Percentiles rank a stretch among this genome's conserved stretches.
Evolutionary conservation across 2,113 vertebrate genomes (phyloP).

Genomic region (Brachyhypopomus gauderio): DNA sequence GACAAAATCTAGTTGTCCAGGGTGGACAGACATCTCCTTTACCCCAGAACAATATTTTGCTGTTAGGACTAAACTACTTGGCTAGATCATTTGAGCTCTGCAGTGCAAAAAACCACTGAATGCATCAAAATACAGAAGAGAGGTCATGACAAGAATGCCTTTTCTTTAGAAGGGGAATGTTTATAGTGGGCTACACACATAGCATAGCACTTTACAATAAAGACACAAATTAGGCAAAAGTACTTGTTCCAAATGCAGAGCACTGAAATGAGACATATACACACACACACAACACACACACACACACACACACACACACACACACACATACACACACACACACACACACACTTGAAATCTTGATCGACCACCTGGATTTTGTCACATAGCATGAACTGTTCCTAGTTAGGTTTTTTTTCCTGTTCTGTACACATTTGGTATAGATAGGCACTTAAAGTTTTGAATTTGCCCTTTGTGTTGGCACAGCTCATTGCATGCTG

Average conservation of each 20-base stretch:
- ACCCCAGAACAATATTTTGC: not conserved
- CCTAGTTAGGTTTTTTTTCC: slow-evolving; percentile 25
- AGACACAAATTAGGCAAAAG: slow-evolving; percentile 7
- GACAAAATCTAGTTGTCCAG: not conserved
- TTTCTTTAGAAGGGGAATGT: not conserved
- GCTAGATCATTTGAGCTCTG: not conserved
- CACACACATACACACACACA: not conserved
- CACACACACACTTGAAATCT: slow-evolving; percentile 11
- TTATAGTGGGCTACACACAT: not conserved
- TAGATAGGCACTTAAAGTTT: slow-evolving; percentile 78
- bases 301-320: not conserved
- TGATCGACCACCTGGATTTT: not conserved
- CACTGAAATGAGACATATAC: not conserved
- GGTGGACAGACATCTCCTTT: not conserved
- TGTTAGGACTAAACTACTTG: not conserved
- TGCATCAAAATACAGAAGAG: not conserved
- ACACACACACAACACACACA: no score
- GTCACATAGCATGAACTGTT: not conserved
- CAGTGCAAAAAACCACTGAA: not conserved
- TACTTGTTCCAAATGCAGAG: not conserved
- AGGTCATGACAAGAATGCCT: no score
- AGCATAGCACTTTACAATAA: not conserved
- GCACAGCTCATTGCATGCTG: slow-evolving; percentile 61
- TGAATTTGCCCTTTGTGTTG: slow-evolving; percentile 59
- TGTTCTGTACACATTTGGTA: slow-evolving; percentile 67